Evolutionary conservation across 2,113 vertebrate species (phyloP), one percentile per base, ranked within the genome.

Genomic region (Argyrosomus japonicus): DNA sequence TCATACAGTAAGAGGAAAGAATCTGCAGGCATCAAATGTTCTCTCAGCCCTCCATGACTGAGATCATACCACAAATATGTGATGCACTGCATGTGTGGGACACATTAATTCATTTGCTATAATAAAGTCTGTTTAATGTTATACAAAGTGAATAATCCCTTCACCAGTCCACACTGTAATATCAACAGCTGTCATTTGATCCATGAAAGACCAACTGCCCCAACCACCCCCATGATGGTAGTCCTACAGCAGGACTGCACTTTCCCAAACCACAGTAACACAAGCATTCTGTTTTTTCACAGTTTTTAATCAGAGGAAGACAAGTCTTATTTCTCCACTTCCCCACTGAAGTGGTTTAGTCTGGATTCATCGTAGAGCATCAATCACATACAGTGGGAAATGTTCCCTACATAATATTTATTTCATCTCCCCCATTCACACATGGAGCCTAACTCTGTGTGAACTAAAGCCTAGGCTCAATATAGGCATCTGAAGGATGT

Each of bases 331-430:
- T 74, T 91, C 86, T 92, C 88, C 88, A 87, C 93, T 94, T 88
- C 91, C 89, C 71, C 71, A 88, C 84, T 93, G 93, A 96, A 95
- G 94, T 94, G 86, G 88, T 95, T 94, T 94, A 91, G 85, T 95
- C 89, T 94, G 94, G 87, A 92, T 94, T 95, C 92, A 86, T 92
- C 92, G 90, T 86, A 73, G 87, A 91, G 87, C 86, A 91, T 93
- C 56, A 74, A 91, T 82, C 65, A 70, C 74, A 68, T 45, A 69
- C 57, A 70, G 79, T 75, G 84, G 80, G 85, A 85, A 82, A 48
- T 60, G 47, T 63, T 89, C 92, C 79, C 79, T 85, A 84, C 84
- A 92, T 92, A 84, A 94, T 93, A 94, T 94, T 94, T 91, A 90
- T 86, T 75, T 89, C 82, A 76, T 87, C 86, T 90, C 68, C 86